Conservation (phyloP, 1,140 invertebrate species). For the Drosophila setifemur region DNA sequence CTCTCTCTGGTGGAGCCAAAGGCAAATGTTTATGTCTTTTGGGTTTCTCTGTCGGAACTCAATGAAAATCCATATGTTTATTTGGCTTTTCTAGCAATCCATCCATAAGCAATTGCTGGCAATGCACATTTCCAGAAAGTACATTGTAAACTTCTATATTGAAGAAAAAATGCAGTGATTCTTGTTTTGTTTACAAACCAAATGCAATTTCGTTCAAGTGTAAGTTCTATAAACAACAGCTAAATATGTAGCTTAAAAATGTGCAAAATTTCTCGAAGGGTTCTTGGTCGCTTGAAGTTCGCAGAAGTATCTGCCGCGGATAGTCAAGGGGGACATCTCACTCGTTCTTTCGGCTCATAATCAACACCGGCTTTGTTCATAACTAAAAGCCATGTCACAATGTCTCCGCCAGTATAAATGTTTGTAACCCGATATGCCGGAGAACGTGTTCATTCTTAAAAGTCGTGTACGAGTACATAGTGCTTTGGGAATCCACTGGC, state of each 20-base stretch:
- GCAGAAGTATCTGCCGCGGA: too few relatives aligned
- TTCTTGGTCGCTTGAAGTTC: too few relatives aligned
- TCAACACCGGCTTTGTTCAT: conserved; percentile 36
- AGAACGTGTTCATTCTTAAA: conserved; percentile 72
- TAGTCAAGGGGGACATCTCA: conserved; percentile 10
- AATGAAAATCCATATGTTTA: conserved; percentile 3
- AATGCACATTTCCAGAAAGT: background rate
- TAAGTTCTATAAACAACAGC: too few relatives aligned
- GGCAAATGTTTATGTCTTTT: conserved; percentile 6
- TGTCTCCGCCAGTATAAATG: conserved; percentile 58
- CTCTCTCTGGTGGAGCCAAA: background rate
- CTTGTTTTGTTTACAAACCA: background rate
- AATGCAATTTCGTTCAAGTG: background rate
- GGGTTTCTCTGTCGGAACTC: background rate
- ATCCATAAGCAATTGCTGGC: background rate
- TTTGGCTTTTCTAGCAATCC: background rate
- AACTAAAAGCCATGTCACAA: conserved; percentile 42
- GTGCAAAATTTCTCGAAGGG: too few relatives aligned
- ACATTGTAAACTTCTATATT: background rate
- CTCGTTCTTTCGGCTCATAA: conserved; percentile 14
- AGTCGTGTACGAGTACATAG: conserved; percentile 56
- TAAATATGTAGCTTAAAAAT: too few relatives aligned
- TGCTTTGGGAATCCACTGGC: background rate
- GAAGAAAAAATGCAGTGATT: background rate
- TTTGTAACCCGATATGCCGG: conserved; percentile 61